Evolutionary conservation across 2,113 vertebrate species (phyloP).

Genomic region (Limanda limanda): DNA sequence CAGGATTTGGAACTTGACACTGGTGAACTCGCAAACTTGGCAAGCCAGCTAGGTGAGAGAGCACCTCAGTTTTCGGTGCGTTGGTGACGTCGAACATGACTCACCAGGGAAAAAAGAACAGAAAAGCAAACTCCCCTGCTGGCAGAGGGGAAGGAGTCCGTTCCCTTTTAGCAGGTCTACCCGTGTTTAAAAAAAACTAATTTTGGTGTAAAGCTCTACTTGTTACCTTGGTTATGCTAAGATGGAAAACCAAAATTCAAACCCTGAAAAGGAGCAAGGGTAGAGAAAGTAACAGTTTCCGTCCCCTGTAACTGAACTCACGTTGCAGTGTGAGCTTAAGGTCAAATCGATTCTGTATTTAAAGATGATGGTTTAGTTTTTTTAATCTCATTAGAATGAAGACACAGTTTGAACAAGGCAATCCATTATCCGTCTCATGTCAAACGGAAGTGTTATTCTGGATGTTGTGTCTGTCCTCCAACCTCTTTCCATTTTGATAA

Average conservation of each 20-base stretch:
- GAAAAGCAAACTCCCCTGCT: no score
- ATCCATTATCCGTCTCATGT: not conserved
- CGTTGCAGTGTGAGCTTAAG: not conserved
- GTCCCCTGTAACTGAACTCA: not conserved
- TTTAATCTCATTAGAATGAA: not conserved
- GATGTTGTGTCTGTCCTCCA: not conserved
- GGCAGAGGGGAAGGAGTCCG: no score
- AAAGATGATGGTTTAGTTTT: not conserved
- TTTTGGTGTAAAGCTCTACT: no score
- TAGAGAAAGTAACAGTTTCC: not conserved
- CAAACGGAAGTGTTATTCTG: constrained; percentile 4
- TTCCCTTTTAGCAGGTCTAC: no score
- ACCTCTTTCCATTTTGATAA: not conserved
- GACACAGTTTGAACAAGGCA: not conserved
- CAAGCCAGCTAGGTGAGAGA: no score
- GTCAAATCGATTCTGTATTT: not conserved
- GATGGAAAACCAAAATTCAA: not conserved
- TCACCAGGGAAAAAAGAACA: no score
- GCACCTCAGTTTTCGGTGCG: no score
- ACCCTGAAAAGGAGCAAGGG: not conserved
- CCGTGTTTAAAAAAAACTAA: no score
- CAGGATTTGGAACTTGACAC: no score
- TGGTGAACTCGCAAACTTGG: no score
- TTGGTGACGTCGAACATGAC: no score
- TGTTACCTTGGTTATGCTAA: not conserved